These are phyloP conservation scores for Chloromyia formosa DNA, from an alignment of 2,888 invertebrate genomes.

Conservation along the genomic window DNA sequence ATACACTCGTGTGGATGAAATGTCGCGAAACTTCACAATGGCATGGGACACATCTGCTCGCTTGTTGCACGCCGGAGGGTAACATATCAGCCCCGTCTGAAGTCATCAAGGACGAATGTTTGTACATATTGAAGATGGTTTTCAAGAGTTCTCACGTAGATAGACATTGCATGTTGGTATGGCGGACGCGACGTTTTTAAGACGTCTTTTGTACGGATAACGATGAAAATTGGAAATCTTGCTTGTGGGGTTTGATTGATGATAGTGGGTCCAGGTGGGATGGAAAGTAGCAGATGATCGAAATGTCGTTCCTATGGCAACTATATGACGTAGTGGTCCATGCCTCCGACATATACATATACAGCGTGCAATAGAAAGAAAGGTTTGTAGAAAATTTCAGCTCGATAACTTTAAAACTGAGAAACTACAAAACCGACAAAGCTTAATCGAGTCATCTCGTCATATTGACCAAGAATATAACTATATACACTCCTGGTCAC, in stretches of 20 bases:
- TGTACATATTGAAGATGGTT: background rate
- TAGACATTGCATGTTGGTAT: background rate
- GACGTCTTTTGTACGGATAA: background rate
- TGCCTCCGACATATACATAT: too few relatives aligned
- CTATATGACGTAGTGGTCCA: too few relatives aligned
- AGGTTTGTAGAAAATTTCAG: too few relatives aligned
- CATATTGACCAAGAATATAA: too few relatives aligned
- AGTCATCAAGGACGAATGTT: conserved; percentile 33
- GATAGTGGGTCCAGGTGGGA: conserved; percentile 46
- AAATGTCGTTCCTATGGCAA: too few relatives aligned
- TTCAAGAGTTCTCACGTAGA: conserved; percentile 27
- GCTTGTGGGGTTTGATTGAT: conserved; percentile 14
- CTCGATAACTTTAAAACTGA: too few relatives aligned
- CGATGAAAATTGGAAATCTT: background rate
- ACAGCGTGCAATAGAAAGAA: too few relatives aligned
- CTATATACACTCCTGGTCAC: too few relatives aligned
- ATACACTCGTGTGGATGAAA: conserved; percentile 33
- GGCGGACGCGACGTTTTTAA: background rate
- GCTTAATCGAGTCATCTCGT: too few relatives aligned
- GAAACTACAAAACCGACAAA: too few relatives aligned
- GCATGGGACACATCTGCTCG: conserved; percentile 43
- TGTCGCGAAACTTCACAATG: conserved; percentile 47
- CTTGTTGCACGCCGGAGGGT: conserved; percentile 35
- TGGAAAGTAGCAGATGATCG: too few relatives aligned
- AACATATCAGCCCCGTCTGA: conserved; percentile 14